Evolutionary conservation across 2,797 vertebrate species (phyloP).

Genomic region (Notoglanidium macrostoma): DNA sequence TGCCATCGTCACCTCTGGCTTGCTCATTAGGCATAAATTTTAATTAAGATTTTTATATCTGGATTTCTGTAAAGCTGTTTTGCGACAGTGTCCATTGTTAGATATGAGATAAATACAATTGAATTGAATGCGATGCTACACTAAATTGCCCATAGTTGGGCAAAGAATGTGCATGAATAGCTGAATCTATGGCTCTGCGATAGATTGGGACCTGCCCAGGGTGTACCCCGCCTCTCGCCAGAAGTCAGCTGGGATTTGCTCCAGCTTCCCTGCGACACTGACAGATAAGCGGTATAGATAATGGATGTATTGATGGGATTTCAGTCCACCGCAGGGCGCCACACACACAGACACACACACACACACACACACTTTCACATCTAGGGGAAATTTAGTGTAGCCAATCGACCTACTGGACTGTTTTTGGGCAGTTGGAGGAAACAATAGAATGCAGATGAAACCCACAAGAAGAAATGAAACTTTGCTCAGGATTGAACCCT

Average conservation of each 20-base stretch:
- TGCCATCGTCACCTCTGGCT: not conserved
- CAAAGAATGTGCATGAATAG: no score
- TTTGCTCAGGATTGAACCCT: not conserved
- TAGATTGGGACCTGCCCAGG: no score
- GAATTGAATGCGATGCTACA: not conserved
- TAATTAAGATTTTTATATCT: not conserved
- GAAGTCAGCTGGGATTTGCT: no score
- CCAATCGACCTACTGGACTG: no score
- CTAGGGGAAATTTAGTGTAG: not conserved
- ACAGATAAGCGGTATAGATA: no score
- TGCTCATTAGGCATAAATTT: not conserved
- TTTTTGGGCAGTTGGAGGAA: not conserved
- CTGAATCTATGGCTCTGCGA: no score
- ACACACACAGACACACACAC: not conserved
- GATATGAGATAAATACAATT: not conserved
- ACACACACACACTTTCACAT: not conserved
- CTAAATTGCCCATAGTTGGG: no score
- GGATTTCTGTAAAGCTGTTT: not conserved
- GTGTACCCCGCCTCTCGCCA: no score
- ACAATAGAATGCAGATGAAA: not conserved
- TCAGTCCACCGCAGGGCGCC: not conserved
- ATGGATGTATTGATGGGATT: not conserved
- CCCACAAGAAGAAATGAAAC: not conserved
- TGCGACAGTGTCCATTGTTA: not conserved
- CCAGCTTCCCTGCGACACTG: no score